Evolutionary conservation across 2,113 vertebrate genomes (phyloP).

Genomic region (Nothoprocta pentlandii): DNA sequence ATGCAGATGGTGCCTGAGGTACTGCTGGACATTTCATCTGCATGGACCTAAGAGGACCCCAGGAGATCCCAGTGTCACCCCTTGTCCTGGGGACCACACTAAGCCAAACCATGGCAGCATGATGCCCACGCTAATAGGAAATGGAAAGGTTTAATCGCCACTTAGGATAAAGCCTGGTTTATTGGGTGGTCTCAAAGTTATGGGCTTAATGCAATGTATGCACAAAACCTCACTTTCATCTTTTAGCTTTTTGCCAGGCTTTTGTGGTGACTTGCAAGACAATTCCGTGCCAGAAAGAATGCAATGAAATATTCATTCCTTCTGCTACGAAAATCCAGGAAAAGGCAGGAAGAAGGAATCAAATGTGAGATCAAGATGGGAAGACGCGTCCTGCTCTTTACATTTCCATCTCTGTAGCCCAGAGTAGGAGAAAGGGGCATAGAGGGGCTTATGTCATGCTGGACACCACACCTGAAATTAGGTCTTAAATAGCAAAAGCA

Average conservation of each 20-base stretch:
- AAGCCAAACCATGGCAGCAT: neutral
- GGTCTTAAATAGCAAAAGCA: neutral
- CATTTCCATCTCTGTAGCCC: neutral
- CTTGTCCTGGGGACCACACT: neutral
- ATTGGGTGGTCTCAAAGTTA: conserved; percentile 27
- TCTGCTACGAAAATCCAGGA: conserved; percentile 19
- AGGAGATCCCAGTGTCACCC: neutral
- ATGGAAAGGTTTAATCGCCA: neutral
- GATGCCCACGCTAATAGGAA: neutral
- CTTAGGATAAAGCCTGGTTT: rapidly evolving
- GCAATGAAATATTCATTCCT: conserved; percentile 31
- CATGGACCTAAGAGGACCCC: neutral
- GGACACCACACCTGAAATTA: neutral
- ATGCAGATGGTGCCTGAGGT: neutral
- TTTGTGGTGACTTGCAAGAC: conserved; percentile 28
- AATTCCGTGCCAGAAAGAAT: neutral
- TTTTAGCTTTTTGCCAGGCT: neutral
- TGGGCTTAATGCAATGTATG: neutral
- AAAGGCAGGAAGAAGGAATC: conserved; percentile 24
- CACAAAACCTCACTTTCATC: neutral
- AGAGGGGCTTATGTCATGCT: neutral
- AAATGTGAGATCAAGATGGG: conserved; percentile 15
- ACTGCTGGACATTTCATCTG: neutral
- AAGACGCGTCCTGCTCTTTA: neutral
- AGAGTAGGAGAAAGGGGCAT: neutral